Conservation (phyloP, 2,113 vertebrate species). For the Hylia prasina region DNA sequence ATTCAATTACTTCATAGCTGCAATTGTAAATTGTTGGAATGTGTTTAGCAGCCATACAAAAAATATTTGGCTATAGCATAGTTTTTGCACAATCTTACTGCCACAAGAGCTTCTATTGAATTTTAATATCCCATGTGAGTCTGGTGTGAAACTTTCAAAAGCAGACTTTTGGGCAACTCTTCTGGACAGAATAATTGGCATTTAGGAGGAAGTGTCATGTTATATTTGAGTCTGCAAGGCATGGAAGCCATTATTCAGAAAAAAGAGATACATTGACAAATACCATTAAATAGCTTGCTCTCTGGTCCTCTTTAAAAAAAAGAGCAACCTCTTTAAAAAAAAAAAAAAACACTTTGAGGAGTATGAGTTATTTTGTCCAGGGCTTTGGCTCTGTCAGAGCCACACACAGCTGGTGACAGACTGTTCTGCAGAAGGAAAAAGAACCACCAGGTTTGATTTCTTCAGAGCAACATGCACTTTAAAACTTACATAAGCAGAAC, state of each 20-base stretch:
- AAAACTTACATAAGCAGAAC: neutral
- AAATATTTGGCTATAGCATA: neutral
- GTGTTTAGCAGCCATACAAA: neutral
- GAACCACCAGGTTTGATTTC: neutral
- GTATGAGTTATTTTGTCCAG: neutral
- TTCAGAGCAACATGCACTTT: neutral
- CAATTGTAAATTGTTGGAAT: neutral
- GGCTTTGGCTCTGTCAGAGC: neutral
- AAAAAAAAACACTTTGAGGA: neutral
- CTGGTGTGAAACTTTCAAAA: neutral
- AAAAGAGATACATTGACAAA: neutral
- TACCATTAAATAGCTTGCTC: neutral
- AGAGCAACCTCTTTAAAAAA: neutral
- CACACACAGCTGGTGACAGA: neutral
- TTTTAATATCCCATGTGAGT: neutral
- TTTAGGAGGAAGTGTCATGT: slow-evolving; percentile 14
- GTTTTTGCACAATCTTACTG: neutral
- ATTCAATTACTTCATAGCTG: neutral
- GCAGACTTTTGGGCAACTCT: neutral
- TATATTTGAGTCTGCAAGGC: neutral
- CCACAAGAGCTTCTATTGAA: neutral
- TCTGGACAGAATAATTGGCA: neutral
- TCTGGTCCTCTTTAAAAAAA: neutral
- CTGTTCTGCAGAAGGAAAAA: neutral
- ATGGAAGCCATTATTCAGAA: slow-evolving; percentile 7